Evolutionary conservation across 2,888 invertebrate genomes (phyloP).

Genomic region (Tetrapedia diversipes): DNA sequence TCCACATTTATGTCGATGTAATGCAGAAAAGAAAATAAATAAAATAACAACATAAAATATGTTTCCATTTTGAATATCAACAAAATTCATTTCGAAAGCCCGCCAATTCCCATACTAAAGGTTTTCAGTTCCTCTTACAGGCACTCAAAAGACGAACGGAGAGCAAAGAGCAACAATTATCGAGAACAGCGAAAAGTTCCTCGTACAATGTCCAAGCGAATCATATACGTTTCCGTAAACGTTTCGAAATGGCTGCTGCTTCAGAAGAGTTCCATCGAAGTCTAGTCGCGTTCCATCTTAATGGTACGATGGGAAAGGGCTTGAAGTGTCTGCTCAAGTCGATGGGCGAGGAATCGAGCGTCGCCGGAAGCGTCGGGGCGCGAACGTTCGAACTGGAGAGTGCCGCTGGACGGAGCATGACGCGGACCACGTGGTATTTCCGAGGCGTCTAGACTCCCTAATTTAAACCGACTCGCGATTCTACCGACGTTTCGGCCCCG

Average conservation of each 20-base stretch:
- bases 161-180: neutral
- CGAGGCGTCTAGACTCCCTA: slow-evolving; percentile 76
- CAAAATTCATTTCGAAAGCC: too few species aligned
- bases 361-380: slow-evolving; percentile 44
- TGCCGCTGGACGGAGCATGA: slow-evolving; percentile 52
- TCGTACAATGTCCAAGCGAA: neutral
- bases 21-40: too few species aligned
- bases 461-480: slow-evolving; percentile 75
- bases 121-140: too few species aligned
- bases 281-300: neutral
- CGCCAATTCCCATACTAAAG: too few species aligned
- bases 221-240: too few species aligned
- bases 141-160: neutral
- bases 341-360: slow-evolving; percentile 12
- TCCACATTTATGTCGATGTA: too few species aligned
- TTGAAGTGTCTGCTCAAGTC: neutral
- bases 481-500: slow-evolving; percentile 62
- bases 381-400: slow-evolving; percentile 61
- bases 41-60: too few species aligned
- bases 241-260: too few species aligned
- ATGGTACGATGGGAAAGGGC: neutral
- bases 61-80: too few species aligned
- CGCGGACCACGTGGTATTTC: slow-evolving; percentile 72
- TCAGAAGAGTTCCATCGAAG: neutral
- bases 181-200: neutral